Conservation (phyloP, 2,888 invertebrate genomes). For the Punctoribates punctum region DNA sequence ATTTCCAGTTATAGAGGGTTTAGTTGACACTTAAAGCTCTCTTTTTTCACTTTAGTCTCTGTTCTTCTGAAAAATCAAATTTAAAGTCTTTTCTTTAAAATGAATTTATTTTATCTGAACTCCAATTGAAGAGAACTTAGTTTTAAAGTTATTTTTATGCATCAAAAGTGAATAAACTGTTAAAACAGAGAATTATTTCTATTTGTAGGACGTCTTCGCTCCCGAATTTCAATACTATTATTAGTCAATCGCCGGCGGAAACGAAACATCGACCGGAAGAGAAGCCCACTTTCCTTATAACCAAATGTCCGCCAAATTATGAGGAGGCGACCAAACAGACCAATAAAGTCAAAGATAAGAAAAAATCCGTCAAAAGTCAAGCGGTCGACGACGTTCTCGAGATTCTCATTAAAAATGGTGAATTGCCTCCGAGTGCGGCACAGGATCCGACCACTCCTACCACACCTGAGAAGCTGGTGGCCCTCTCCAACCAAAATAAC, state of each 20-base stretch:
- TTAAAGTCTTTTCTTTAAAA: no score
- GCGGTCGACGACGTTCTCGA: slow-evolving; percentile 88
- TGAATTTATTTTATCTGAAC: no score
- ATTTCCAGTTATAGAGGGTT: no score
- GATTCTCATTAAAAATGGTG: slow-evolving; percentile 88
- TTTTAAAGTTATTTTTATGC: no score
- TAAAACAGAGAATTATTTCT: no score
- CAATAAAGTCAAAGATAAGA: slow-evolving; percentile 50
- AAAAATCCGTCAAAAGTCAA: slow-evolving; percentile 63
- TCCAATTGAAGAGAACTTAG: no score
- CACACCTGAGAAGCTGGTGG: slow-evolving; percentile 52
- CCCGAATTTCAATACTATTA: slow-evolving; percentile 58
- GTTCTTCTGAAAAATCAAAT: no score
- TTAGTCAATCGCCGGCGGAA: slow-evolving; percentile 49
- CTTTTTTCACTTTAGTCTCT: no score
- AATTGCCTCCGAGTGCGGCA: slow-evolving; percentile 81
- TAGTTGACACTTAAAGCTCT: no score
- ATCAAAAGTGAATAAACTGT: no score
- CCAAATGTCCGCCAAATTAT: slow-evolving; percentile 65
- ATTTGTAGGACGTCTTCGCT: slow-evolving; percentile 58
- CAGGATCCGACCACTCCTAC: slow-evolving; percentile 64
- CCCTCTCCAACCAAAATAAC: background rate
- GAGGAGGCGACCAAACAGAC: slow-evolving; percentile 66
- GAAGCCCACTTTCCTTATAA: slow-evolving; percentile 49
- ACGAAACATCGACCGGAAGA: slow-evolving; percentile 19